Evolutionary conservation across 2,113 vertebrate genomes (phyloP).

Genomic region (Ariopsis seemanni): DNA sequence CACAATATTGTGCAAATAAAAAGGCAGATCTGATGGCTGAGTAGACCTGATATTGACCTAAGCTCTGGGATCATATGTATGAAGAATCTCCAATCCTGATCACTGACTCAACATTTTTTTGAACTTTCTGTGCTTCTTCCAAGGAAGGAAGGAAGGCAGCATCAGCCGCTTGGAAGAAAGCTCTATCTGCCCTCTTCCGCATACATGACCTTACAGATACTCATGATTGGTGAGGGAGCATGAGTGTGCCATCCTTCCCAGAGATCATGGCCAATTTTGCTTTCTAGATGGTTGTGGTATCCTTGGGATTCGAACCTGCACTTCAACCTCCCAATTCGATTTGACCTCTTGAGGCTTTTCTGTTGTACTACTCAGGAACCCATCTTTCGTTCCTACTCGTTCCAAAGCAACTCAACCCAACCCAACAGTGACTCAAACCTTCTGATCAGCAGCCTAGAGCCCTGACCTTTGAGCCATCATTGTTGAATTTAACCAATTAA

Average conservation of each 20-base stretch:
- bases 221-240: neutral
- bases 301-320: neutral
- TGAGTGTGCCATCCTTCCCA: neutral
- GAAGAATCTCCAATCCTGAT: conserved; percentile 3
- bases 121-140: neutral
- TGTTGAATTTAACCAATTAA: neutral
- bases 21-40: conserved; percentile 38
- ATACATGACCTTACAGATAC: neutral
- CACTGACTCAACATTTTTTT: neutral
- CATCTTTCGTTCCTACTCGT: neutral
- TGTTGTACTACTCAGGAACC: neutral
- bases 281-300: neutral
- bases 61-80: conserved; percentile 31
- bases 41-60: conserved; percentile 40
- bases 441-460: neutral
- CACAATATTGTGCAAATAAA: conserved; percentile 50
- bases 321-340: neutral
- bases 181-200: neutral
- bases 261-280: neutral
- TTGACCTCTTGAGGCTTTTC: neutral
- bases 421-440: neutral
- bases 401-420: neutral
- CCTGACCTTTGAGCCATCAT: too few species aligned
- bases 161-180: neutral
- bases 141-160: neutral